Conservation (phyloP, 2,113 vertebrate genomes). For the Carlito syrichta region DNA sequence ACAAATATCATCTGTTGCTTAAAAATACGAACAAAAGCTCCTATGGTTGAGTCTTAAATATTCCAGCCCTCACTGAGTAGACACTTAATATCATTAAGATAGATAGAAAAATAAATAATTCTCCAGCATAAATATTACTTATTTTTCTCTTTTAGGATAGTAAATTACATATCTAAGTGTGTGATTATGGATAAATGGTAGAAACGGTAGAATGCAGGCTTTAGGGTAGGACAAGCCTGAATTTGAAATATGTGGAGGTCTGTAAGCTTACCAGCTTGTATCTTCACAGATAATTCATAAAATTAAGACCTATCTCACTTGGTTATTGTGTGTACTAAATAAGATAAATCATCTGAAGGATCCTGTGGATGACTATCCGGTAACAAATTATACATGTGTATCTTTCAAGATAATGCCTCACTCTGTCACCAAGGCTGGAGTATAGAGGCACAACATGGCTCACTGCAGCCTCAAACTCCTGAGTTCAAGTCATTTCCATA, state of each 20-base stretch:
- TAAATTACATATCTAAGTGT: background rate
- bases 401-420: too few species aligned
- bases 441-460: too few species aligned
- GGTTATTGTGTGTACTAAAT: background rate
- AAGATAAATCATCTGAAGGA: background rate
- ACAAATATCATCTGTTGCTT: background rate
- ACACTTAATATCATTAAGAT: background rate
- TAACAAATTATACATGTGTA: background rate
- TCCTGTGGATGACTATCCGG: background rate
- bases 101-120: background rate
- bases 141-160: background rate
- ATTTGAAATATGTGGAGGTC: background rate
- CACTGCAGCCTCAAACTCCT: too few species aligned
- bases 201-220: background rate
- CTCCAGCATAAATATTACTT: background rate
- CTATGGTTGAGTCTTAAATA: background rate
- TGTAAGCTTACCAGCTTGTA: background rate
- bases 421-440: too few species aligned
- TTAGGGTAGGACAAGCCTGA: background rate
- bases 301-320: background rate
- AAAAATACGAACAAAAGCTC: background rate
- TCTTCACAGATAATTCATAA: background rate
- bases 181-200: background rate
- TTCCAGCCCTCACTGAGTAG: background rate
- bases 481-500: too few species aligned